Evolutionary conservation across 2,888 invertebrate genomes (phyloP), one percentile per base, ranked within the genome.

Genomic region (Ophion costatus): DNA sequence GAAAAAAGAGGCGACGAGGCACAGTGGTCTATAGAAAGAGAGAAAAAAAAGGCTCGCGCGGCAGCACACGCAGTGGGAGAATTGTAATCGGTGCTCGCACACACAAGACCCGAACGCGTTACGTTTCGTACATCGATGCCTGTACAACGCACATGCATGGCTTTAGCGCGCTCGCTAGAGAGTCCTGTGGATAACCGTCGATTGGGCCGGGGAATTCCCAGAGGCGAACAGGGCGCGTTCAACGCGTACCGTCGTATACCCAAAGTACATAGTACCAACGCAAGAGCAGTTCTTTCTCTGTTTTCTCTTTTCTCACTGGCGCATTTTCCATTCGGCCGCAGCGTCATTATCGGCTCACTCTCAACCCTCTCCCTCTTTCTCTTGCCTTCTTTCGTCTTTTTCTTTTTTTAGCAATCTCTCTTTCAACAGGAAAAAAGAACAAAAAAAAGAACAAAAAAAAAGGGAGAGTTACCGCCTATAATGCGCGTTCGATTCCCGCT

Each of bases 151-250:
- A 88, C 87, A 88, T 88, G 71, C 83, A 84, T 82, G 86, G 87
- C 84, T 86, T 88, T 88, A 80, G 84, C 86, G 81, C 84, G 73
- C 56, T 45, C 76, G 76, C 57, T 80, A 20, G 59, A 73, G 75
- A 76, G 83, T 84, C 81, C 80, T 84, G 85, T 83, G 86, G 83
- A 86, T 86, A 88, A 87, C 84, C 87, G 88, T 85, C 88, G 87
- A 87, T 88, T 88, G 87, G 87, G 84, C 84, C 83, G 88, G 83
- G 76, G 85, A 87, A 87, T 87, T 86, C 88, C 88, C 87, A 86
- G 83, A 81, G 86, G 88, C 84, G 66, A 87, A 83, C 84, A 79
- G 81, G 84, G 71, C 67, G 85, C 85, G 83, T 78, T 81, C 77
- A 61, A 71, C 38, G 71, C 76, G 79, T 29, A 61, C 51, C 45